Evolutionary conservation across 2,797 vertebrate genomes (phyloP).

Genomic region (Myripristis murdjan): DNA sequence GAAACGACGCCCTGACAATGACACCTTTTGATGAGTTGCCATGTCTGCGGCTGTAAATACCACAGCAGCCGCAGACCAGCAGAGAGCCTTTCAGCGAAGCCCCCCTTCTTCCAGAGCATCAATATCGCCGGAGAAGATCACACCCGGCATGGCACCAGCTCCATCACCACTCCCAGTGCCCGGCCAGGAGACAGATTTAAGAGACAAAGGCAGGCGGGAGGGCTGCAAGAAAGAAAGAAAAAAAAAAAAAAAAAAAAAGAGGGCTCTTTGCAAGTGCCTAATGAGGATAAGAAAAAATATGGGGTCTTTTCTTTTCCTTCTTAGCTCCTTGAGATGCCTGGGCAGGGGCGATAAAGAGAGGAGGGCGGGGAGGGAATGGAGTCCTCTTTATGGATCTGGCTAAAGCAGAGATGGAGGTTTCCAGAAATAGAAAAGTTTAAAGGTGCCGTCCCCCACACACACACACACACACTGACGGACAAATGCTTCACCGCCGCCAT

Average conservation of each 20-base stretch:
- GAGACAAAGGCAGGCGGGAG: conserved; percentile 68
- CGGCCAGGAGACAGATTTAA: conserved; percentile 74
- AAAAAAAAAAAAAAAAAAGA: conserved; percentile 38
- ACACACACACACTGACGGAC: conserved; percentile 43
- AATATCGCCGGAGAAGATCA: conserved; percentile 71
- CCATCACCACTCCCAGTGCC: conserved; percentile 65
- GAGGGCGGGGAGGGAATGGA: conserved; percentile 23
- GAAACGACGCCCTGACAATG: conserved; percentile 31
- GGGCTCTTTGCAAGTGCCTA: conserved; percentile 62
- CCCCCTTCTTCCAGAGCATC: conserved; percentile 50
- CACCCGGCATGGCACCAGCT: conserved; percentile 66
- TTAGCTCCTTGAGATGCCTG: conserved; percentile 65
- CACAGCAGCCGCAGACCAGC: conserved; percentile 42
- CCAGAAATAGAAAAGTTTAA: conserved; percentile 58
- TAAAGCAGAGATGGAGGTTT: conserved; percentile 45
- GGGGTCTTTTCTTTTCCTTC: conserved; percentile 62
- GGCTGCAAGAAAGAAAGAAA: conserved; percentile 43
- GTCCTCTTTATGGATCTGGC: conserved; percentile 51
- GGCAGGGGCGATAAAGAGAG: conserved; percentile 66
- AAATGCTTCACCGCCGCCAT: conserved; percentile 34
- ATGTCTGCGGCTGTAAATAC: conserved; percentile 44
- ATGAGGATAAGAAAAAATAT: conserved; percentile 76
- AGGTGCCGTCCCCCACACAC: too few relatives aligned
- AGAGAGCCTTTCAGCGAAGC: too few relatives aligned
- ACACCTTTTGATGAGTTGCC: conserved; percentile 47